phyloP scores from a whole-genome alignment of 2,797 vertebrate genomes.

The Sebastolobus altivelis region DNA sequence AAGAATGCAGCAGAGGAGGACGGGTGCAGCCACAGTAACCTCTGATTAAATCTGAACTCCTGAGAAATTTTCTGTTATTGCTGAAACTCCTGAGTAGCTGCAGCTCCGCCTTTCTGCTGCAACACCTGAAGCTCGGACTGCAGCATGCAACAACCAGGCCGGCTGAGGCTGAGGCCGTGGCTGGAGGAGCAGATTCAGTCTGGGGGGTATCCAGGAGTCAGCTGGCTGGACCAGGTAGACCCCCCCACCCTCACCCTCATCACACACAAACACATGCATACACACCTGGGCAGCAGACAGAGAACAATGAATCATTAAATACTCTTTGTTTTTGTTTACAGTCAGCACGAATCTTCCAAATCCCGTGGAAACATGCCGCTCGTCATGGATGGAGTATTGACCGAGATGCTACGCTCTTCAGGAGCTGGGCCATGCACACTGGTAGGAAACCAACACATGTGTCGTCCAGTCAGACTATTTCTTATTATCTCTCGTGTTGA shows the following conservation, averaged over 20 bases:
- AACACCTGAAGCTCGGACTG: conserved; percentile 26
- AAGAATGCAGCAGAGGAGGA: conserved; percentile 40
- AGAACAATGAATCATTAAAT: background rate
- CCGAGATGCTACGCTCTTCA: conserved; percentile 86
- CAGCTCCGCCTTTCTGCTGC: background rate
- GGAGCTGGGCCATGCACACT: conserved; percentile 88
- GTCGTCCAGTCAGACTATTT: background rate
- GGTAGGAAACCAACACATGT: conserved; percentile 69
- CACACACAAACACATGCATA: background rate
- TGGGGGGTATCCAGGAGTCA: conserved; percentile 85
- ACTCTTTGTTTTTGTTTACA: conserved; percentile 35
- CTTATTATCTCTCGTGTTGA: background rate
- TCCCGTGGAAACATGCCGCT: conserved; percentile 89
- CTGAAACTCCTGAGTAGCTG: background rate
- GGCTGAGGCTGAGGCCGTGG: conserved; percentile 85
- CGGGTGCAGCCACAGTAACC: background rate
- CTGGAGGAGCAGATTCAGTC: conserved; percentile 88
- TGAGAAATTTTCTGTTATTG: conserved; percentile 6
- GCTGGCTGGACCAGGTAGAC: conserved; percentile 86
- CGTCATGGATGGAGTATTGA: conserved; percentile 89
- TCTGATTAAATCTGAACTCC: conserved; percentile 54
- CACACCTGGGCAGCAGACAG: background rate
- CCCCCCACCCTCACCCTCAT: background rate
- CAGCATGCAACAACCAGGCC: conserved; percentile 82
- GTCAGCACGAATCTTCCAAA: conserved; percentile 84